Base-by-base conservation (phyloP, 2,797 vertebrate species). In the Sorex maritimensis region DNA sequence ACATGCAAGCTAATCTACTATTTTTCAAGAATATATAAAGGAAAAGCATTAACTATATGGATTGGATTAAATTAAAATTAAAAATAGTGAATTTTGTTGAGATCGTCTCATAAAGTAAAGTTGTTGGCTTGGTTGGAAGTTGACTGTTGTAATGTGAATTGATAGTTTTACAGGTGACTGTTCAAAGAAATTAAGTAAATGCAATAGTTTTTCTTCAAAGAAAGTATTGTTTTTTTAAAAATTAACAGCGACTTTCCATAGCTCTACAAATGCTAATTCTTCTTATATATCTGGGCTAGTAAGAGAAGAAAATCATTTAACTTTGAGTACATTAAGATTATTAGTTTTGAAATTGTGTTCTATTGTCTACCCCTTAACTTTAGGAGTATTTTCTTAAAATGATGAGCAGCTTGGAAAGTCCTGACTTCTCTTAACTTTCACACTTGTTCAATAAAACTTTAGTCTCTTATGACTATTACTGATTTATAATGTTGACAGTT, bases 381-480 rank as follows among this genome's bases (percentile, higher is more conserved):
- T 81, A 55, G 34, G 71, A 65, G 88, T 23, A 41, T 91, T 67
- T 38, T 30, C n/a, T 94, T 92, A 55, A 86, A 87, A 85, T 67
- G 38, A 81, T 55, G 24, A 72, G 83, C 17, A 87, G 4, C 44
- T 61, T 81, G 94, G 94, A 95, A 97, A 97, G 91, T 78, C 92
- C 91, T 94, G 71, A 17, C 15, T 83, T 89, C 95, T 74, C 86
- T 85, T 63, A 91, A n/a, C 65, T 88, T 91, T 90, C 44, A 71
- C 65, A 80, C 41, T 28, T 61, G 38, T 7, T 91, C 52, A 84
- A 12, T 72, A 88, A 88, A 89, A 75, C 44, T 9, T 7, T 63
- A 82, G 19, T 21, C 10, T 41, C 46, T 86, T 81, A 88, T 49
- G 14, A 41, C n/a, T 75, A 41, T 72, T 67, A 44, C 6, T 77